Evolutionary conservation across 2,113 vertebrate genomes (phyloP).

Genomic region (Bos javanicus): DNA sequence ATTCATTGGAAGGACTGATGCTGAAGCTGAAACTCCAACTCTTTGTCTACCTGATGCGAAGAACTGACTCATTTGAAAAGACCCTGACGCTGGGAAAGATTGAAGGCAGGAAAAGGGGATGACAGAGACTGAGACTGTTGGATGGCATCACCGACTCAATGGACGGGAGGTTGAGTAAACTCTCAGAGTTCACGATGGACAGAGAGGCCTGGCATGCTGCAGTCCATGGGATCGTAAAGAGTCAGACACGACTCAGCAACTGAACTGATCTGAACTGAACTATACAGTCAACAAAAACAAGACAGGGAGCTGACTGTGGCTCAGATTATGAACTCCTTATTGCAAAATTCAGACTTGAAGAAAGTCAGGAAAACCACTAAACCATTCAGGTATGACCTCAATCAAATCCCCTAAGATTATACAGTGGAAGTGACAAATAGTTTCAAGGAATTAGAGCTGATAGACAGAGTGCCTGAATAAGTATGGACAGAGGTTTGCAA

Average conservation of each 20-base stretch:
- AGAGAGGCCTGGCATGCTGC: not conserved
- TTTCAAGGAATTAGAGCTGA: not conserved
- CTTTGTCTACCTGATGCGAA: not conserved
- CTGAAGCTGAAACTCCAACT: not conserved
- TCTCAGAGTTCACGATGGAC: accelerated
- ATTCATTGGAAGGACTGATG: not conserved
- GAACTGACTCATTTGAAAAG: not conserved
- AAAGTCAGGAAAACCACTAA: not conserved
- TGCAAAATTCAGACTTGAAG: not conserved
- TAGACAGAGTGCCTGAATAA: not conserved
- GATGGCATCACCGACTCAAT: not conserved
- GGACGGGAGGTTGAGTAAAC: not conserved
- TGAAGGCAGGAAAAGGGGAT: not conserved
- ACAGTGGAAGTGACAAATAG: not conserved
- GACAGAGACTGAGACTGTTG: not conserved
- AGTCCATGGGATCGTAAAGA: not conserved
- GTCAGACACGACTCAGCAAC: not conserved
- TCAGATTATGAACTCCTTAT: not conserved
- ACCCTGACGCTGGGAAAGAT: not conserved
- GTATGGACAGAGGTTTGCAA: not conserved
- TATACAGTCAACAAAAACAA: not conserved
- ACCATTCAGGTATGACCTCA: not conserved
- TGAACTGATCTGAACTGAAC: not conserved
- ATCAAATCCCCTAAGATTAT: not conserved
- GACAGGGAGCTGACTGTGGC: not conserved